Base-by-base conservation (phyloP, 2,888 invertebrate genomes). In the Brassicogethes aeneus region DNA sequence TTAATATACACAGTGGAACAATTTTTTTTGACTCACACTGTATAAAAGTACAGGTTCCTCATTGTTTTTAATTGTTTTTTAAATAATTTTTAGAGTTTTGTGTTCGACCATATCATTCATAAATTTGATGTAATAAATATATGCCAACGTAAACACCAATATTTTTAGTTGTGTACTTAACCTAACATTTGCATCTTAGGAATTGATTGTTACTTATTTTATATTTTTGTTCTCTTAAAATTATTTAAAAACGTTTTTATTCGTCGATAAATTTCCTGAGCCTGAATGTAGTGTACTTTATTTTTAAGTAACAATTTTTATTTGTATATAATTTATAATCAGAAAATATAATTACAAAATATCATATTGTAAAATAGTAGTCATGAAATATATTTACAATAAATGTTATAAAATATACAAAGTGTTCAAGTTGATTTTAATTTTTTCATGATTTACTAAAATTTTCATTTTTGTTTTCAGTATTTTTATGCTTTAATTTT, bases 401-500 rank as follows among this genome's bases (percentile, higher is more conserved):
- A 23, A 23, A 23, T 23, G 23, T 23, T 23, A 23, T 23, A 5
- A 23, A 23, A 10, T 5, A 7, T 23, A 23, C 23, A 5, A 13
- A 3, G 34, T 34, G 34, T 34, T 34, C 34, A 34, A n/a, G n/a
- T 34, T 34, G 5, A 7, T 23, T 23, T 23, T 34, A 34, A 34
- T 34, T 13, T 12, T 34, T n/a, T n/a, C 14, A 34, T 33, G 23
- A 23, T 23, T 42, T 42, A 41, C 34, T 44, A 39, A 34, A 34
- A 32, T 39, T 41, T 7, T 23, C 23, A 23, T 23, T 23, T 23
- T 23, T 23, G 23, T 23, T 23, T n/a, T 23, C 23, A 23, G 23
- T 23, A 23, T 44, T 45, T 38, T 45, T 43, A 40, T 42, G 38
- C 43, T 23, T 7, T 23, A 23, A 7, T 23, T 23, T 23, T 23